Base-by-base conservation (phyloP, 2,113 vertebrate species). In the Cottus gobio region DNA sequence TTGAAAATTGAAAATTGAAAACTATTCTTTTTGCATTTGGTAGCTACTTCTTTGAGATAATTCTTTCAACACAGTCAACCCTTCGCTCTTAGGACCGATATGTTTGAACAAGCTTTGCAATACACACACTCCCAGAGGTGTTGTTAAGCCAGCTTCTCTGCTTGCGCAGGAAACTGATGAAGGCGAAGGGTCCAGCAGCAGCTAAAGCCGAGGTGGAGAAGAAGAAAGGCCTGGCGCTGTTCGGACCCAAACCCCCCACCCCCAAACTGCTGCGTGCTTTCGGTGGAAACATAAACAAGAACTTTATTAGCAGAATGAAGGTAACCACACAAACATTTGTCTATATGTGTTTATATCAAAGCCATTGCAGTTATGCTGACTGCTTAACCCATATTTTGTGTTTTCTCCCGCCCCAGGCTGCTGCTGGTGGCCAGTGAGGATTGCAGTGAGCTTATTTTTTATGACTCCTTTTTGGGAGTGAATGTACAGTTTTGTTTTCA, bases 231-330 rank as follows among this genome's bases (percentile, higher is more conserved):
- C 70, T 96, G 10, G 22, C 93, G 50, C 82, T 97, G 71, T 95
- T 97, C 1, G 92, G 85, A 48, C 57, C 72, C 36, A 98, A 95
- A 90, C 89, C 91, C 1, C 89, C 95, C 26, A 97, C 97, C 18
- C 97, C 98, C 0, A 96, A 96, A 90, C 68, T 97, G 71, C 93
- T 98, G 78, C 95, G 94, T 60, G 93, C 89, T 0, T 61, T 97
- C 6, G 75, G 95, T 31, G 84, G 91, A 75, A 72, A 18, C 2
- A 7, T 89, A 0, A 95, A 91, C 79, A 91, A 34, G 58, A 75
- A 0, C 0, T 1, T 94, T 7, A 7, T 95, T 0, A 3, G 80
- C 0, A 93, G 56, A 88, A 1, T 95, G 22, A 95, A 90, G 93
- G 95, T 95, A 88, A 69, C 1, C 12, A 1, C 5, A 3, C 3